These are phyloP conservation scores for Chelonia mydas DNA, from an alignment of 2,797 vertebrate species.

Conservation along the genomic window DNA sequence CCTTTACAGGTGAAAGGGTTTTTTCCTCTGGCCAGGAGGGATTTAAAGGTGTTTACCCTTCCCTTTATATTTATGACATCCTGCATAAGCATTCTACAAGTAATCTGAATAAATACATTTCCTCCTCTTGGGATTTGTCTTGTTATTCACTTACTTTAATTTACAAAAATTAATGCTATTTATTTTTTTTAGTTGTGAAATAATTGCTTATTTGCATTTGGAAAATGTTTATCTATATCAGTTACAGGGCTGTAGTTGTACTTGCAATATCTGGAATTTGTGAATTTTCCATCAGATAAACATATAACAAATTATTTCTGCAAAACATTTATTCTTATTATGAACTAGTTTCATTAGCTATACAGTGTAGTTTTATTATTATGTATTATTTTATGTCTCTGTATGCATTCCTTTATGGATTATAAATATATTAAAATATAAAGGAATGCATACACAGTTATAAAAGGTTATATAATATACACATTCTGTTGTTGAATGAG, in stretches of 20 bases:
- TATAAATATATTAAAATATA: background rate
- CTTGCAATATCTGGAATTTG: slow-evolving; percentile 72
- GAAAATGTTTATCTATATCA: slow-evolving; percentile 75
- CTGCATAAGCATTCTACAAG: background rate
- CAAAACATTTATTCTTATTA: background rate
- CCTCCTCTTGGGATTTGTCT: background rate
- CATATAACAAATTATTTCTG: slow-evolving; percentile 55
- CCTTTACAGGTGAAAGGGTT: too few species aligned
- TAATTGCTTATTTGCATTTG: slow-evolving; percentile 73
- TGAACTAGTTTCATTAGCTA: background rate
- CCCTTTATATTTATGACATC: too few species aligned
- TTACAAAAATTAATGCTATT: slow-evolving; percentile 71
- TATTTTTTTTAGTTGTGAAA: slow-evolving; percentile 68
- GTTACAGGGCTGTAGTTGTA: slow-evolving; percentile 63
- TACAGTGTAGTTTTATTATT: background rate
- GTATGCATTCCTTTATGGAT: background rate
- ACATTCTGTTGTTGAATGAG: background rate
- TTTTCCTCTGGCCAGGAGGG: too few species aligned
- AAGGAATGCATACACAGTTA: background rate
- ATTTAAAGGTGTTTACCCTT: too few species aligned
- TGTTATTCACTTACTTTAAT: slow-evolving; percentile 30
- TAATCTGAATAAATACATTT: background rate
- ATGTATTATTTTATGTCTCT: background rate
- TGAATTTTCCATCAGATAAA: slow-evolving; percentile 67
- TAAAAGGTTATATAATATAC: background rate